Base-by-base conservation (phyloP, 1,140 invertebrate genomes). In the Papilio helenus region DNA sequence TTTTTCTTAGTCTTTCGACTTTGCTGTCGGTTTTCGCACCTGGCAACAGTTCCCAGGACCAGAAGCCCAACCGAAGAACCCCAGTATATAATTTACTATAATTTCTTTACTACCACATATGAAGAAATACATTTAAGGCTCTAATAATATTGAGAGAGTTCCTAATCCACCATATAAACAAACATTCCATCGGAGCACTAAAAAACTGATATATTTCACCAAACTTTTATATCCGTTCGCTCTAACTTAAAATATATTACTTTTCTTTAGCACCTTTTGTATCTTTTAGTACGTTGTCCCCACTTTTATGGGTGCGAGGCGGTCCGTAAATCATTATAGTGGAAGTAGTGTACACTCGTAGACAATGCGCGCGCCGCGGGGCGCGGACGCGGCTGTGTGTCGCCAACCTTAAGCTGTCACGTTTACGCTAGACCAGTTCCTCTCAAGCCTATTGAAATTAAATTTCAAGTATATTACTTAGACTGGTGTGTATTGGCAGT, bases 261-360 rank as follows among this genome's bases (percentile, higher is more conserved):
- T 93, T 93, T 94, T 94, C 92, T 93, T 93, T 94, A 94, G 92
- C 92, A 93, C 92, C 93, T 94, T 94, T 94, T 94, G 93, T 94
- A 90, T 92, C 88, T 93, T 94, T 93, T 93, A 91, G 89, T 91
- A 88, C 89, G 87, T 90, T 93, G 88, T 93, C 92, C 91, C 90
- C 88, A 86, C 86, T 90, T 94, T 94, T 94, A 94, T 93, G 91
- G 88, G 85, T 81, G 85, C 93, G 86, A 86, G 88, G 84, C 86
- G 86, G 91, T 90, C 89, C 89, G 90, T 94, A 94, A 94, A 94
- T 94, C 93, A 94, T 93, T 94, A 87, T 94, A 93, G 93, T 89
- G 88, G 91, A 91, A 92, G 89, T 93, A 90, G 87, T 88, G 88
- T 88, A 89, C 81, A 88, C 85, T 92, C 90, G 89, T 93, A 89